Conservation (phyloP, 2,888 invertebrate genomes). For the Apodemia mormo region DNA sequence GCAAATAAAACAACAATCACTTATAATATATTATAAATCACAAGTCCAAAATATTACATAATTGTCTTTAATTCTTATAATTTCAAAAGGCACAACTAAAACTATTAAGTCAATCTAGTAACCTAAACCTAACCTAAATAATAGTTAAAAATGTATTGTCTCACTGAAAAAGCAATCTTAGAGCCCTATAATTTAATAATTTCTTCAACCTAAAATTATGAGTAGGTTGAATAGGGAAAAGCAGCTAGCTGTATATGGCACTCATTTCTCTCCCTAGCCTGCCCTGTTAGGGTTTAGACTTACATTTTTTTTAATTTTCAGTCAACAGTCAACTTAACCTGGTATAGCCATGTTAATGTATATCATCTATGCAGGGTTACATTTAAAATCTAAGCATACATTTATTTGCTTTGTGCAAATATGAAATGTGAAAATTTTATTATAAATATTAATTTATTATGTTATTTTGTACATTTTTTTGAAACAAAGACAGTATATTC, state of each 20-base stretch:
- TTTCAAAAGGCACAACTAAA: not conserved
- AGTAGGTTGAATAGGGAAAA: no score
- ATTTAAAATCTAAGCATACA: no score
- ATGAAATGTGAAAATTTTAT: no score
- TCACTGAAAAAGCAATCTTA: no score
- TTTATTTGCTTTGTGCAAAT: no score
- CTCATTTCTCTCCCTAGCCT: not conserved
- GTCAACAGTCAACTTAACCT: not conserved
- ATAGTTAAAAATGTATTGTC: no score
- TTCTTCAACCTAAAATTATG: no score
- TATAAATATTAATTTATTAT: no score
- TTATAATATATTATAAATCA: conserved; percentile 6
- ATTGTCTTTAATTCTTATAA: not conserved
- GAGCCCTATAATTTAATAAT: no score
- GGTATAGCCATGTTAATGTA: not conserved
- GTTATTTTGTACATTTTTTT: not conserved
- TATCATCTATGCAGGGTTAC: not conserved
- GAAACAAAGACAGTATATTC: not conserved
- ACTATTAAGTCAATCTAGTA: not conserved
- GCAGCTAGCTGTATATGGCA: not conserved
- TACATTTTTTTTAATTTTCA: not conserved
- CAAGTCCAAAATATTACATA: conserved; percentile 2
- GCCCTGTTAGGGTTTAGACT: not conserved
- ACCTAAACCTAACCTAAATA: not conserved
- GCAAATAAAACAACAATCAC: not conserved